Conservation (phyloP, 2,113 vertebrate species). For the Rhipidura dahli region DNA sequence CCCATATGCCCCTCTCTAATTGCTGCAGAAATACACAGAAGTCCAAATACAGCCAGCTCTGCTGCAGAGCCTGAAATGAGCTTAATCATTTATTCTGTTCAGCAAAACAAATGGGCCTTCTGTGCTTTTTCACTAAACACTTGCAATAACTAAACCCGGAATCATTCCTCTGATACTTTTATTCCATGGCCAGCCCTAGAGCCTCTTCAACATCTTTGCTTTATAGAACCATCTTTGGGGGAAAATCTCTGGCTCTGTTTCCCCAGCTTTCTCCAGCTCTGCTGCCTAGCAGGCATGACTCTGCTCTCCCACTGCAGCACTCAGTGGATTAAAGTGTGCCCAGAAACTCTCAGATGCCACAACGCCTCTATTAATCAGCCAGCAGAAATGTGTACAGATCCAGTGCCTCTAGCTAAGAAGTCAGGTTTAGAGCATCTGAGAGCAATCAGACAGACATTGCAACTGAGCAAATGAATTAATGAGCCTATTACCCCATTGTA, state of each 20-base stretch:
- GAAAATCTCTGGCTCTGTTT: neutral
- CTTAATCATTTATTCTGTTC: constrained; percentile 50
- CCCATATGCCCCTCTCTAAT: neutral
- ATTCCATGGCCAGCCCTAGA: constrained; percentile 12
- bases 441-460: constrained; percentile 28
- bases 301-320: constrained; percentile 29
- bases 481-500: constrained; percentile 44
- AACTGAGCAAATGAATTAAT: constrained; percentile 55
- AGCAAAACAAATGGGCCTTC: constrained; percentile 41
- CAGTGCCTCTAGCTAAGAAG: constrained; percentile 29
- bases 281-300: constrained; percentile 22
- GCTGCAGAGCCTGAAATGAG: constrained; percentile 3
- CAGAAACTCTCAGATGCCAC: constrained; percentile 41
- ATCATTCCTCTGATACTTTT: constrained; percentile 33
- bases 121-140: constrained; percentile 42
- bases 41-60: neutral
- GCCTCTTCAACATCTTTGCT: constrained; percentile 43
- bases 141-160: constrained; percentile 21
- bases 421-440: constrained; percentile 32
- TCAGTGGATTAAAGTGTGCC: constrained; percentile 42
- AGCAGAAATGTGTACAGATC: neutral
- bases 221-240: constrained; percentile 39
- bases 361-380: constrained; percentile 46
- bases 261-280: neutral
- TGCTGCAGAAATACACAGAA: neutral